phyloP scores from a whole-genome alignment of 2,888 invertebrate genomes.

The Sericinus montela region DNA sequence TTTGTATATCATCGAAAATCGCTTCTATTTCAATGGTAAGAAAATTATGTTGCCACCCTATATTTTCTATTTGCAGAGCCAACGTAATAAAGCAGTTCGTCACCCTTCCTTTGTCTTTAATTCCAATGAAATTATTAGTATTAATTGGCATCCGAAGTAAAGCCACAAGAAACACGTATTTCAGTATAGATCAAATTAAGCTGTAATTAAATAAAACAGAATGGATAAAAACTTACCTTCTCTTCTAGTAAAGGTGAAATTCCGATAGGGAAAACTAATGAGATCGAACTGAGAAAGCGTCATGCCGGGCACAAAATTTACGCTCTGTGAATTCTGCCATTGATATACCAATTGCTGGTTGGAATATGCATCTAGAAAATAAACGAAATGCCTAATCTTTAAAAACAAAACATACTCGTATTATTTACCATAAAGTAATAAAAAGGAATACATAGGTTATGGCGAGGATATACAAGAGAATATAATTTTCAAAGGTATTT shows the following conservation, averaged over 20 bases:
- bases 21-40: constrained; percentile 4
- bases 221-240: constrained; percentile 87
- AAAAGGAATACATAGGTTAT: no score
- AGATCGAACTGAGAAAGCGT: constrained; percentile 96
- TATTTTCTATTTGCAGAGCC: constrained; percentile 44
- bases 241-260: constrained; percentile 88
- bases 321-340: constrained; percentile 91
- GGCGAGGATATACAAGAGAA: no score
- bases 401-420: no score
- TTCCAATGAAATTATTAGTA: neutral
- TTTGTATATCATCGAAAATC: constrained; percentile 7
- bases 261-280: constrained; percentile 90
- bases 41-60: constrained; percentile 21
- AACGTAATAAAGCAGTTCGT: constrained; percentile 44
- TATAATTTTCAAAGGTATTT: no score
- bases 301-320: constrained; percentile 94
- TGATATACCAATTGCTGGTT: constrained; percentile 91
- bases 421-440: no score
- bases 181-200: no score
- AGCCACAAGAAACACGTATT: no score
- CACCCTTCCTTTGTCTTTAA: constrained; percentile 36
- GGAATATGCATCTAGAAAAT: constrained; percentile 88
- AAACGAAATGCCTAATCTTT: neutral
- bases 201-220: no score
- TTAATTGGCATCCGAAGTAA: neutral